Evolutionary conservation across 2,113 vertebrate genomes (phyloP).

Genomic region (Cyprichromis sp.): DNA sequence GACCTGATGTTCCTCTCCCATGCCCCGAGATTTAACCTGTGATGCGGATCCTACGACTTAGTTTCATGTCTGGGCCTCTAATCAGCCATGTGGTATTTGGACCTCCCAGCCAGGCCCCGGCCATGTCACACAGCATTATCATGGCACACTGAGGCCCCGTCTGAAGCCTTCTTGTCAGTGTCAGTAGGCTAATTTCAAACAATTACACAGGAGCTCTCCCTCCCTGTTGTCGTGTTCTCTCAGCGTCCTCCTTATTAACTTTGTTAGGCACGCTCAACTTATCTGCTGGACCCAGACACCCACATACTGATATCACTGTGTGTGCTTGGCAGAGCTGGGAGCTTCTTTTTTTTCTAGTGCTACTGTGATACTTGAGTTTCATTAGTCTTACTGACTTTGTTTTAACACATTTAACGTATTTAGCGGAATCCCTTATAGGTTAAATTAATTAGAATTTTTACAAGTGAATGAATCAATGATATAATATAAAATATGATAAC

Average conservation of each 20-base stretch:
- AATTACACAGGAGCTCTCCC: constrained; percentile 45
- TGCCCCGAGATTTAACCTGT: constrained; percentile 55
- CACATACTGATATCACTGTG: background rate
- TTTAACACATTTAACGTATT: background rate
- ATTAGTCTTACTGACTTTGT: background rate
- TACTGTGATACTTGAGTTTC: background rate
- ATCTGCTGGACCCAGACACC: background rate
- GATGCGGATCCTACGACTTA: constrained; percentile 51
- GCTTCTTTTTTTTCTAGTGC: background rate
- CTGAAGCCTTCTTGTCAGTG: constrained; percentile 64
- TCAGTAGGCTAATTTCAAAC: constrained; percentile 64
- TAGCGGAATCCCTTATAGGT: background rate
- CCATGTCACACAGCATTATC: constrained; percentile 50
- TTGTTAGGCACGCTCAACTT: constrained; percentile 10
- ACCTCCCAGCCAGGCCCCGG: constrained; percentile 56
- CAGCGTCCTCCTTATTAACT: constrained; percentile 31
- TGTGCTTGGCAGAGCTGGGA: background rate
- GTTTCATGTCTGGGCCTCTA: constrained; percentile 67
- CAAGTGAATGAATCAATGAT: background rate
- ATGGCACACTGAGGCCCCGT: constrained; percentile 7
- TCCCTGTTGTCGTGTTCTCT: constrained; percentile 6
- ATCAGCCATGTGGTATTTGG: constrained; percentile 66
- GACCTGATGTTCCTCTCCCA: constrained; percentile 55
- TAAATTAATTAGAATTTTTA: background rate
- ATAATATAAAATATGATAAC: background rate